phyloP scores from a whole-genome alignment of 2,797 vertebrate genomes.

The Coregonus suidteri region DNA sequence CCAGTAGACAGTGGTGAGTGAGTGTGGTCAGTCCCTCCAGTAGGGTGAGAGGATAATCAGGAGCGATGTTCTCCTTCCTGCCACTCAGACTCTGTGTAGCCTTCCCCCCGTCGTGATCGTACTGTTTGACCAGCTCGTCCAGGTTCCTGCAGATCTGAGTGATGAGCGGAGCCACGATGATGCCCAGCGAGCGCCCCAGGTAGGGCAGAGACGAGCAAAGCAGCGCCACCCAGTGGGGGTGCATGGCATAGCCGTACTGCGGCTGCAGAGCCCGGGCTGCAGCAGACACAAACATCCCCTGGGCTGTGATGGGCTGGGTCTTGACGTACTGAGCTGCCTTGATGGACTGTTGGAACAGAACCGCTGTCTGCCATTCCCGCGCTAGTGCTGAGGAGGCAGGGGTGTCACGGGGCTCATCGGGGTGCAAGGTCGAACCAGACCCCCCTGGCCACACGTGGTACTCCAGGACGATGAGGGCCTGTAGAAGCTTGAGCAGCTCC shows the following conservation, averaged over 20 bases:
- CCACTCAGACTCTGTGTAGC: constrained; percentile 72
- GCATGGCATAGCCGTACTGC: constrained; percentile 90
- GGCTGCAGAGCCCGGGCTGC: constrained; percentile 90
- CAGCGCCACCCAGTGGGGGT: constrained; percentile 91
- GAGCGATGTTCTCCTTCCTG: constrained; percentile 90
- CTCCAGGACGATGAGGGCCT: constrained; percentile 90
- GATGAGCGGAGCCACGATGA: constrained; percentile 89
- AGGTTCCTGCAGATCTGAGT: constrained; percentile 94
- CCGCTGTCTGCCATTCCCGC: constrained; percentile 90
- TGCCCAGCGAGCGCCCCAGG: constrained; percentile 90
- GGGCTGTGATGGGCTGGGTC: constrained; percentile 90
- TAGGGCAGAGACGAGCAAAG: constrained; percentile 88
- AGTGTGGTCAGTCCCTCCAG: constrained; percentile 94
- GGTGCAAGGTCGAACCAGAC: constrained; percentile 45
- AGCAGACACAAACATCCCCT: constrained; percentile 92
- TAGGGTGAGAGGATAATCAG: constrained; percentile 93
- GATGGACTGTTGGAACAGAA: constrained; percentile 93
- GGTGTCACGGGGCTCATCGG: constrained; percentile 72
- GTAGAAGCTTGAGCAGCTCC: constrained; percentile 90
- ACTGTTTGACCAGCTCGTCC: constrained; percentile 90
- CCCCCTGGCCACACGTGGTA: constrained; percentile 77
- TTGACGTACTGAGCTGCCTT: constrained; percentile 87
- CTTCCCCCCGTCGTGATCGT: constrained; percentile 86
- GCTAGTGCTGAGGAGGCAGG: constrained; percentile 75
- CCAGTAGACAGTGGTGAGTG: constrained; percentile 92